Evolutionary conservation across 2,797 vertebrate species (phyloP), one percentile per base, ranked within the genome.

Genomic region (Otolemur crassicaudatus): DNA sequence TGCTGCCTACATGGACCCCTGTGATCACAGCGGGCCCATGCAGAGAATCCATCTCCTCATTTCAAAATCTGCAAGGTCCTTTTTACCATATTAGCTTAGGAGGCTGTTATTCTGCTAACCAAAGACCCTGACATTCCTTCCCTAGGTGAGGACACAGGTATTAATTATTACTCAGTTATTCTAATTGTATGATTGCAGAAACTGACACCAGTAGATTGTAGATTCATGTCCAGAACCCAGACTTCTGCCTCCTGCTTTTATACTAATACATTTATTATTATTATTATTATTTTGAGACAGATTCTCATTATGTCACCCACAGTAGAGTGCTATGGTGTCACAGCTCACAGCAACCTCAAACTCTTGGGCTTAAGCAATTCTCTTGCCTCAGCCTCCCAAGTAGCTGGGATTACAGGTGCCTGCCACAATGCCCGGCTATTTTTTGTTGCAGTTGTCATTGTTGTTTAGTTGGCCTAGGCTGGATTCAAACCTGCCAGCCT

Each of bases 1-100:
- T 22, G 12, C 1, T 2, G 20, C 22, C 56, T 58, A 1, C 0
- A 23, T 43, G 40, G 43, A 11, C 40, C 3, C 49, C 22, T 11
- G 19, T 34, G 58, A 46, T 81, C 13, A 20, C 11, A 4, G 2
- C 10, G 23, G 46, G 37, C 14, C 8, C 16, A 4, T n/a, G 58
- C 29, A 25, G 58, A 49, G 46, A 22, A 37, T 1, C 69, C 49
- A 40, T 14, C 14, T 10, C n/a, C 5, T 20, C 25, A 67, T 43
- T 40, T 61, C 63, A 10, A 34, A 40, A 37, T 34, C 63, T 37
- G 29, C 27, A n/a, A 34, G 63, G 19, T 34, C 34, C 80, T 46
- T 69, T 87, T 87, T 11, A 13, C 37, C 9, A 1, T 34, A 10
- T 43, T 34, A 56, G 31, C n/a, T 43, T 46, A 2, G 22, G 58